These are phyloP conservation scores for Phoebastria nigripes DNA, from an alignment of 2,797 vertebrate genomes.

Conservation along the genomic window DNA sequence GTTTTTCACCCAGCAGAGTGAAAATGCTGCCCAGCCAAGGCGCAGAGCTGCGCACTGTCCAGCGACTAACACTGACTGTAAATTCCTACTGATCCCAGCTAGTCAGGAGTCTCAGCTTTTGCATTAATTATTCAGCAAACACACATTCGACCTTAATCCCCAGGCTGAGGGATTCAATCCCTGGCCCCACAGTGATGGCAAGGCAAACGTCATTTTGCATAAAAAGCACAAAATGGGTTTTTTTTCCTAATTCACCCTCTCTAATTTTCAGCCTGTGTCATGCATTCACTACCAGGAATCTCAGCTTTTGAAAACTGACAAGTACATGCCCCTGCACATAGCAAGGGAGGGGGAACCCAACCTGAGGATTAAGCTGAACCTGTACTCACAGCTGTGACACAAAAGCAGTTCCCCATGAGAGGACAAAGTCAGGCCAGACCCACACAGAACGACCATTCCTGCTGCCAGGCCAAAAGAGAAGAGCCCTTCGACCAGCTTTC, in stretches of 20 bases:
- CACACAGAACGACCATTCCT: accelerated
- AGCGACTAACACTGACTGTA: background rate
- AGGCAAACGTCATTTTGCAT: background rate
- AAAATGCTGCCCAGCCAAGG: background rate
- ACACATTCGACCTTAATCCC: background rate
- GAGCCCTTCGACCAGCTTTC: background rate
- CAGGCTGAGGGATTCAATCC: background rate
- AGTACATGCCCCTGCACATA: accelerated
- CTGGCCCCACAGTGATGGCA: background rate
- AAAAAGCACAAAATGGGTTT: background rate
- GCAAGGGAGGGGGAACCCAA: background rate
- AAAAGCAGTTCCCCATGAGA: background rate
- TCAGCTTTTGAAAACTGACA: background rate
- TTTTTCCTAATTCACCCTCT: background rate
- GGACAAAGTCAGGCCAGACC: background rate
- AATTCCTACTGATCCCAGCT: background rate
- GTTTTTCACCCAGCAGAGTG: background rate
- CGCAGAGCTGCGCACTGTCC: accelerated
- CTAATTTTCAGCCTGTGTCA: background rate
- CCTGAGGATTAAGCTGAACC: background rate
- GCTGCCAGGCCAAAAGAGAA: background rate
- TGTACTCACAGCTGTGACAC: background rate
- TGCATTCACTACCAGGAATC: background rate
- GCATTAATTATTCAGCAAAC: background rate
- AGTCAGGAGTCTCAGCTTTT: background rate